These are phyloP conservation scores for Pseudeuparius sepicola DNA, from an alignment of 2,888 invertebrate genomes.

Conservation along the genomic window DNA sequence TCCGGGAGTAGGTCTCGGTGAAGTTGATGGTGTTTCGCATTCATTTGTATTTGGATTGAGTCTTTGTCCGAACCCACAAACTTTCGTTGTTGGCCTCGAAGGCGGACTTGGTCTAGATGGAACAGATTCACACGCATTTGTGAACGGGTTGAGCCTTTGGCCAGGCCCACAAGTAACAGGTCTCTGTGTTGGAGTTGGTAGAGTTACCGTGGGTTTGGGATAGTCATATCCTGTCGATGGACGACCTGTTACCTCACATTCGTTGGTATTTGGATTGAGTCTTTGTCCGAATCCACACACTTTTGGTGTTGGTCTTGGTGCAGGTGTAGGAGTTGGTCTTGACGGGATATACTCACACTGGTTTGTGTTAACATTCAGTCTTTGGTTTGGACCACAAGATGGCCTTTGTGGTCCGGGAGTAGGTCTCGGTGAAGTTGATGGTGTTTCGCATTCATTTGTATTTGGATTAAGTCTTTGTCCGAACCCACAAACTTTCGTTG, in stretches of 20 bases:
- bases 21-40: constrained; percentile 19
- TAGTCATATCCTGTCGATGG: constrained; percentile 19
- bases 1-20: constrained; percentile 19
- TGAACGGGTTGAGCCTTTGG: no score
- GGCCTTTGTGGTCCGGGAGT: no score
- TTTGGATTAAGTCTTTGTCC: constrained; percentile 8
- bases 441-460: constrained; percentile 7
- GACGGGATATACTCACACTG: no score
- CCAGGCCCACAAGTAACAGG: constrained; percentile 37
- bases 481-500: constrained; percentile 17
- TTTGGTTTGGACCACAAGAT: no score
- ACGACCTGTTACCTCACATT: constrained; percentile 24
- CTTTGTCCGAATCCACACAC: constrained; percentile 9
- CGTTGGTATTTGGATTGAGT: constrained; percentile 10
- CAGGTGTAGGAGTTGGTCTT: no score
- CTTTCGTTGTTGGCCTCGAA: constrained; percentile 15
- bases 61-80: constrained; percentile 24
- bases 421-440: constrained; percentile 24
- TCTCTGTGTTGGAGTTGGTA: constrained; percentile 28
- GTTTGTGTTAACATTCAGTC: no score
- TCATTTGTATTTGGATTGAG: constrained; percentile 27
- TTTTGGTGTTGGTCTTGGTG: no score
- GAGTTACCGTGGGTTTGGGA: constrained; percentile 1
- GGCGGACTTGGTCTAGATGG: neutral
- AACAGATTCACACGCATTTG: no score